Evolutionary conservation across 2,888 invertebrate species (phyloP).

Genomic region (Drosophila mercatorum): DNA sequence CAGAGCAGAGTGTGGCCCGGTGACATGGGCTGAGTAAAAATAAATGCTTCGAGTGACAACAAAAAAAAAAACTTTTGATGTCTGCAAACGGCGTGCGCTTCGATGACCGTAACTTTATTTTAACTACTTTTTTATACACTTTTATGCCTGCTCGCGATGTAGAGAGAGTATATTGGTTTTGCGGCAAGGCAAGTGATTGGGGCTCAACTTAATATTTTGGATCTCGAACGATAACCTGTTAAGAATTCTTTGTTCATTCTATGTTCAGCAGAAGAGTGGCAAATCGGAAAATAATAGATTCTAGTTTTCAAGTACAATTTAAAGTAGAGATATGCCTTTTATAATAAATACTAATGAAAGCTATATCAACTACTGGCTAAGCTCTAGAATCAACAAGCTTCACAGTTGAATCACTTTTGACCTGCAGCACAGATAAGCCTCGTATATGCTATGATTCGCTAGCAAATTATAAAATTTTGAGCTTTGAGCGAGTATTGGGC

Average conservation of each 20-base stretch:
- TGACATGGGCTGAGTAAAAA: conserved; percentile 45
- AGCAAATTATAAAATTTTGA: too few species aligned
- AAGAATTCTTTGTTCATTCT: not conserved
- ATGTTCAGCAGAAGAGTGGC: too few species aligned
- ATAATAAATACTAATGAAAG: not conserved
- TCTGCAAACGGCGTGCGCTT: conserved; percentile 43
- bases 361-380: not conserved
- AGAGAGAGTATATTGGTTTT: not conserved
- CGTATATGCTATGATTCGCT: too few species aligned
- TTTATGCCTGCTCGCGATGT: not conserved
- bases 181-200: not conserved
- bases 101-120: conserved; percentile 59
- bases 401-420: too few species aligned
- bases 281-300: too few species aligned
- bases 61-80: conserved; percentile 48
- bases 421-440: too few species aligned
- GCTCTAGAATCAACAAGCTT: not conserved
- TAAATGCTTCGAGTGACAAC: conserved; percentile 43
- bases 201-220: not conserved
- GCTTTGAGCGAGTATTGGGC: not conserved
- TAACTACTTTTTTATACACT: conserved; percentile 61
- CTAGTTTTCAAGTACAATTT: too few species aligned
- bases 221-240: not conserved
- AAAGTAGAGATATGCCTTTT: too few species aligned
- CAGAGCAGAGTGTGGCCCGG: not conserved